Evolutionary conservation across 2,888 invertebrate genomes (phyloP).

Genomic region (Cryptops parisi): DNA sequence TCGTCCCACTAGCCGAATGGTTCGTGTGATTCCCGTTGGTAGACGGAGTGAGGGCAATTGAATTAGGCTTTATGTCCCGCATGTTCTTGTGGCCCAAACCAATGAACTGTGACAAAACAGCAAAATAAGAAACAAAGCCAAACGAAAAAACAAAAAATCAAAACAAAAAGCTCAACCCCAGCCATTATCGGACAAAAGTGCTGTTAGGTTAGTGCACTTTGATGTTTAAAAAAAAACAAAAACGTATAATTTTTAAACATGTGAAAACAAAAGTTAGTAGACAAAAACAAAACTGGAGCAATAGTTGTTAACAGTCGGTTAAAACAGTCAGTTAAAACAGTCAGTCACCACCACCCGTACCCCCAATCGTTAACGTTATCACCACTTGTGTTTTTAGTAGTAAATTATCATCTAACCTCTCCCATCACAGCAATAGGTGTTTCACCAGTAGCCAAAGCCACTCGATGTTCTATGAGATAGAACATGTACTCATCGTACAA

Average conservation of each 20-base stretch:
- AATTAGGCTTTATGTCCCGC: slow-evolving; percentile 11
- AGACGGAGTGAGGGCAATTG: slow-evolving; percentile 5
- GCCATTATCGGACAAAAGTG: neutral
- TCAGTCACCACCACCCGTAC: no score
- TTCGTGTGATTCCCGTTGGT: slow-evolving; percentile 9
- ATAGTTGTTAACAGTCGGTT: no score
- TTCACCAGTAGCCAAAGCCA: slow-evolving; percentile 74
- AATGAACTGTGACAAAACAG: slow-evolving; percentile 18
- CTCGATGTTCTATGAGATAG: slow-evolving; percentile 92
- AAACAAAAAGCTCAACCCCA: no score
- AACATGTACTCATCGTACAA: slow-evolving; percentile 99
- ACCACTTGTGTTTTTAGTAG: neutral
- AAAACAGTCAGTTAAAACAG: no score
- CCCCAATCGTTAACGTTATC: no score
- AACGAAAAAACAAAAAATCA: no score
- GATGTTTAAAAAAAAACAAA: no score
- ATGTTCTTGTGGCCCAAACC: slow-evolving; percentile 17
- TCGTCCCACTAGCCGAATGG: no score
- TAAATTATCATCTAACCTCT: slow-evolving; percentile 24
- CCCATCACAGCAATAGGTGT: slow-evolving; percentile 90
- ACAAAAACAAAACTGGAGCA: no score
- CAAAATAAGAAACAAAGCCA: no score
- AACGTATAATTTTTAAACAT: no score
- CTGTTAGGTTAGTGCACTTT: neutral
- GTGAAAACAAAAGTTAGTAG: no score